Evolutionary conservation across 2,888 invertebrate genomes (phyloP), one percentile per base, ranked within the genome.

Genomic region (Octonoba sinensis): DNA sequence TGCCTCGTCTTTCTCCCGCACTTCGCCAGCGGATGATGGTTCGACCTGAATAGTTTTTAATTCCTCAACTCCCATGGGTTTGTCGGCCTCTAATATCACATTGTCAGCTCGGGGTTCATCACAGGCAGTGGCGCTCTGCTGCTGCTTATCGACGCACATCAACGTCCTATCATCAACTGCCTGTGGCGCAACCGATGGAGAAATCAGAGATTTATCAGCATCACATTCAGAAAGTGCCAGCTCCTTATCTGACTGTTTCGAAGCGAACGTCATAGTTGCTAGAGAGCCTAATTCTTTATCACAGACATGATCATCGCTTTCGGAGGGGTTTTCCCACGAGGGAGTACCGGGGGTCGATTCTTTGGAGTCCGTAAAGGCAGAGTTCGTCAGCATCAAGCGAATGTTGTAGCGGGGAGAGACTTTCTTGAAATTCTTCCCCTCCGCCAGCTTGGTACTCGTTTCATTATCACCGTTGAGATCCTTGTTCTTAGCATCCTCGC

Each of bases 1-100:
- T 84, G 92, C 93, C 85, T 96, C 96, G 83, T 95, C 96, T 59
- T 88, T 88, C 59, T 86, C 87, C 0, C 44, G 57, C 27, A 65
- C 36, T 44, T 69, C 64, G 15, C 6, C 20, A 57, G 6, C 47
- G 13, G 20, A 22, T 1, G 13, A 16, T 16, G 46, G 12, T 20
- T 49, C 56, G 18, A 24, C 18, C 27, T 15, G 46, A 22, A 67
- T 24, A 36, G 24, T 44, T 15, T 69, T 69, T 12, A 67, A 20
- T 20, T 67, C 67, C 49, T 51, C 67, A 0, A 18, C 54, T 27
- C 49, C 67, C 51, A 67, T 67, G 18, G 64, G 47, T 20, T 27
- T 46, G 11, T 65, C 65, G 22, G 22, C 27, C 18, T 59, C 59
- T 22, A 24, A 24, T 59, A 24, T 59, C 22, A 59, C 59, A 20